phyloP scores from a whole-genome alignment of 2,888 invertebrate genomes.

The Schrankia costaestrigalis region DNA sequence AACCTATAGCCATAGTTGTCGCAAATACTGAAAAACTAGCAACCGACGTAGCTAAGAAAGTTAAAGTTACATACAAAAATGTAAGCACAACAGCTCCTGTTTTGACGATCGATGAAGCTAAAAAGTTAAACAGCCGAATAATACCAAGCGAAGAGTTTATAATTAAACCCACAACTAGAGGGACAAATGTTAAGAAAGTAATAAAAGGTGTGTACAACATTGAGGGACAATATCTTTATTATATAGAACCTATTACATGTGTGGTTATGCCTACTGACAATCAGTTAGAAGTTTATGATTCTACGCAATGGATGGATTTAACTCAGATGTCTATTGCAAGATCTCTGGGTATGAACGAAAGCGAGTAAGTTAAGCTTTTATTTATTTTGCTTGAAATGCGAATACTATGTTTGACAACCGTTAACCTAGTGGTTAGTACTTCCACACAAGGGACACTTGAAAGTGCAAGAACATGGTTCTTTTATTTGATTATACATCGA shows the following conservation, averaged over 20 bases:
- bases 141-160: slow-evolving; percentile 39
- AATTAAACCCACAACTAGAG: slow-evolving; percentile 50
- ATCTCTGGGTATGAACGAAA: slow-evolving; percentile 77
- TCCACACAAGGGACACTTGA: no score
- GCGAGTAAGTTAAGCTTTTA: slow-evolving; percentile 67
- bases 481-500: no score
- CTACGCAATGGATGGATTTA: slow-evolving; percentile 84
- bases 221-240: slow-evolving; percentile 87
- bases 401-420: no score
- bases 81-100: slow-evolving; percentile 49
- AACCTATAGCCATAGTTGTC: slow-evolving; percentile 85
- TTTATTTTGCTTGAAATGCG: neutral
- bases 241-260: slow-evolving; percentile 85
- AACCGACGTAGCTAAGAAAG: slow-evolving; percentile 76
- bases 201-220: slow-evolving; percentile 81
- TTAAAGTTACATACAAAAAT: slow-evolving; percentile 80
- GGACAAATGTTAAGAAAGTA: slow-evolving; percentile 55
- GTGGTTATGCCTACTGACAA: slow-evolving; percentile 85
- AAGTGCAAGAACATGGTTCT: no score
- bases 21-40: slow-evolving; percentile 81
- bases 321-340: slow-evolving; percentile 79
- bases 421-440: no score
- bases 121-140: slow-evolving; percentile 64
- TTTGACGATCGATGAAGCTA: slow-evolving; percentile 59
- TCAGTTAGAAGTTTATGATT: slow-evolving; percentile 82